phyloP scores from a whole-genome alignment of 2,888 invertebrate species.

The Dryobotodes eremita region DNA sequence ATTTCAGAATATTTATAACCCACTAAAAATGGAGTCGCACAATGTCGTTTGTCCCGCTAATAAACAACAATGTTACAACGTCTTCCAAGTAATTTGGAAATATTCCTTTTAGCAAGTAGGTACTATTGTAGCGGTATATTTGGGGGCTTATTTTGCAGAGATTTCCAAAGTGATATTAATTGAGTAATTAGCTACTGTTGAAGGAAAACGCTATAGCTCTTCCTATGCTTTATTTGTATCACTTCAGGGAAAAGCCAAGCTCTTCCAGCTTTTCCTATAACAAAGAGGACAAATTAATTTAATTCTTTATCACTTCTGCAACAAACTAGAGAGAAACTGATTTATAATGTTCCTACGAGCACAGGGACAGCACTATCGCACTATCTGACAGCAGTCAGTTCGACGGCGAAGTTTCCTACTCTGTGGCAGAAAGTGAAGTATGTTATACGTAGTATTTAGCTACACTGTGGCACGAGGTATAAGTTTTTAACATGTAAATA shows the following conservation, averaged over 20 bases:
- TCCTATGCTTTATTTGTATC: not conserved
- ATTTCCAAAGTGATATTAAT: too few relatives aligned
- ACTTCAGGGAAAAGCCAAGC: not conserved
- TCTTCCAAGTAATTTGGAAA: slow-evolving; percentile 1
- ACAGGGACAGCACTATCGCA: slow-evolving; percentile 24
- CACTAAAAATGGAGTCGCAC: not conserved
- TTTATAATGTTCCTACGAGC: not conserved
- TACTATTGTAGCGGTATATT: not conserved
- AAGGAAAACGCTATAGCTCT: too few relatives aligned
- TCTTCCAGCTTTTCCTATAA: not conserved
- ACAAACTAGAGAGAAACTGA: not conserved
- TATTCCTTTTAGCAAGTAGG: not conserved
- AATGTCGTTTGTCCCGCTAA: slow-evolving; percentile 1
- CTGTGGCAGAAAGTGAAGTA: slow-evolving; percentile 23
- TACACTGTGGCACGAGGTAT: slow-evolving; percentile 3
- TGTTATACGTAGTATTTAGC: slow-evolving; percentile 13
- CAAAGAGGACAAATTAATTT: not conserved
- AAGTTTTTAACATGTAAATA: slow-evolving; percentile 32
- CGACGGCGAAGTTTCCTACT: slow-evolving; percentile 42
- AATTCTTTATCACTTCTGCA: not conserved
- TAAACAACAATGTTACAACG: slow-evolving; percentile 9
- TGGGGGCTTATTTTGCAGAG: not conserved
- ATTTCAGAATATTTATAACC: not conserved
- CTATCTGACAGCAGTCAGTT: slow-evolving; percentile 32
- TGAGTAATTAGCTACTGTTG: too few relatives aligned